Evolutionary conservation across 2,113 vertebrate genomes (phyloP).

Genomic region (Chrysemys picta): DNA sequence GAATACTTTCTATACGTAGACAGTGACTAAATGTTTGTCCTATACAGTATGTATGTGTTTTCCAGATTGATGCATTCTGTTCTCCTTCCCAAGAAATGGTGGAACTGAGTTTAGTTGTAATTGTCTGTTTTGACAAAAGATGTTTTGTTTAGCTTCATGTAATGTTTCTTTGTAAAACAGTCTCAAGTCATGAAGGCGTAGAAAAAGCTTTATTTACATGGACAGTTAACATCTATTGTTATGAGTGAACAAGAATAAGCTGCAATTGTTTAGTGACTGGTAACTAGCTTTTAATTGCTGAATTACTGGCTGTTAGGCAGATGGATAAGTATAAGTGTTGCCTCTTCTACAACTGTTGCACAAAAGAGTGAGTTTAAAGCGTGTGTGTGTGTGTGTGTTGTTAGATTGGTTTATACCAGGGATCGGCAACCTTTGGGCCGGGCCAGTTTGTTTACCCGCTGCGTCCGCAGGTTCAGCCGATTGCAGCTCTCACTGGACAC

Average conservation of each 20-base stretch:
- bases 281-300: neutral
- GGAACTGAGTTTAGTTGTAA: neutral
- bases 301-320: neutral
- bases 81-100: neutral
- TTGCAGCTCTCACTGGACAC: no score
- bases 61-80: neutral
- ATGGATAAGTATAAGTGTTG: neutral
- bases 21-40: neutral
- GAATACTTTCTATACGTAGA: neutral
- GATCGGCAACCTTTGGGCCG: no score
- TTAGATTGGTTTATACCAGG: neutral
- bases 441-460: no score
- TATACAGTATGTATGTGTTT: neutral
- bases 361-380: neutral
- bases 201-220: neutral
- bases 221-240: neutral
- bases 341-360: neutral
- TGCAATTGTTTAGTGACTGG: neutral
- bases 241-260: neutral
- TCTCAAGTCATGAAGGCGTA: neutral
- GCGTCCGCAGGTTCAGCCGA: no score
- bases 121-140: neutral
- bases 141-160: neutral
- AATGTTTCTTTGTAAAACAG: neutral
- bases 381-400: neutral